A percentile compares a stretch with the other conserved stretches of the same genome.
Conservation (phyloP, 2,888 invertebrate genomes). For the Monochamus alternatus region DNA sequence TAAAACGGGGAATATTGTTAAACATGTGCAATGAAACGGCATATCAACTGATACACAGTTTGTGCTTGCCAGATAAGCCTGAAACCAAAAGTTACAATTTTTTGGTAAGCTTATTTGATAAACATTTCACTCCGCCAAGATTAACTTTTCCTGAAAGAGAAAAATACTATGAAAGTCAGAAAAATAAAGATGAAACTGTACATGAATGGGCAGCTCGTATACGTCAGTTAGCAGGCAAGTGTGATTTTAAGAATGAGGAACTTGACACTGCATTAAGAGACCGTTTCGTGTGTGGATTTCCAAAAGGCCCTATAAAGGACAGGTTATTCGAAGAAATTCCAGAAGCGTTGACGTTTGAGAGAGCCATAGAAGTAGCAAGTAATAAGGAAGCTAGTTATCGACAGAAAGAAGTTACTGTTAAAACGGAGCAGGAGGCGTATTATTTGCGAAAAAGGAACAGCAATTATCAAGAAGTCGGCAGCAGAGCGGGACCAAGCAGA, state of each 20-base stretch:
- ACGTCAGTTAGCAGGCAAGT: background rate
- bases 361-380: conserved; percentile 4
- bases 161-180: background rate
- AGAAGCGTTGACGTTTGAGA: background rate
- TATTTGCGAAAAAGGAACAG: no score
- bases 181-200: background rate
- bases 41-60: background rate
- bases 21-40: background rate
- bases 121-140: background rate
- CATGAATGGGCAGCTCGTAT: conserved; percentile 15
- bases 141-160: background rate
- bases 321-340: background rate
- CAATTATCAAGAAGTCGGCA: no score
- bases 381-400: conserved; percentile 4
- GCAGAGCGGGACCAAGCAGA: no score
- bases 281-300: conserved; percentile 6
- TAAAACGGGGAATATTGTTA: conserved; percentile 10
- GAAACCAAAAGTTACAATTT: no score
- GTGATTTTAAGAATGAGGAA: background rate
- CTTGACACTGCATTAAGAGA: background rate
- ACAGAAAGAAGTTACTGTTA: no score
- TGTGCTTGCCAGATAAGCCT: no score
- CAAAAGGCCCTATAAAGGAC: conserved; percentile 12
- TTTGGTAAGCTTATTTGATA: conserved; percentile 2
- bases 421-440: no score